These are phyloP conservation scores for Cyanoderma ruficeps DNA, from an alignment of 2,113 vertebrate genomes.

Conservation along the genomic window DNA sequence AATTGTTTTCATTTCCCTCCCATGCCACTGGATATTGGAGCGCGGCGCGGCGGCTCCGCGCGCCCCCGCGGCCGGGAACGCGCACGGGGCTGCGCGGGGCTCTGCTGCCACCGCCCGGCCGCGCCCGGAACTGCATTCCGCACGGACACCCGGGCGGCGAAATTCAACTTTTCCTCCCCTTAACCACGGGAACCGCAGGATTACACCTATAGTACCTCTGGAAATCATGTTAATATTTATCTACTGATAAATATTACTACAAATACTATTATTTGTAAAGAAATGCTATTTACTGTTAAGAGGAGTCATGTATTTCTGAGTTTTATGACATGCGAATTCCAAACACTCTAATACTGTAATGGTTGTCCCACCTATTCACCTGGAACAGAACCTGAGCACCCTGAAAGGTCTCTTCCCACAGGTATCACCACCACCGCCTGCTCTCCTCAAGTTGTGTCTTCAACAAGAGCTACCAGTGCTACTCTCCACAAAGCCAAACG, in stretches of 20 bases:
- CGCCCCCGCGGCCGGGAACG: neutral
- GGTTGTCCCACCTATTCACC: neutral
- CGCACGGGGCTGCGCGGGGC: neutral
- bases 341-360: neutral
- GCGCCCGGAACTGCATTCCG: neutral
- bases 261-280: neutral
- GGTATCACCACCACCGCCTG: fast-evolving
- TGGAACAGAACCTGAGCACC: fast-evolving
- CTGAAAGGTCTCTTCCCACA: fast-evolving
- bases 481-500: fast-evolving
- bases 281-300: neutral
- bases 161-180: no score
- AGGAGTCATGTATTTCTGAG: neutral
- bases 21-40: conserved; percentile 71
- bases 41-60: neutral
- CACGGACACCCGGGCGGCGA: neutral
- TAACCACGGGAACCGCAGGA: neutral
- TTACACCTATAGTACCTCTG: no score
- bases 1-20: conserved; percentile 84
- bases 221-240: no score
- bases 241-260: neutral
- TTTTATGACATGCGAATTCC: neutral
- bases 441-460: fast-evolving
- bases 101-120: neutral
- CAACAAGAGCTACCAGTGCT: fast-evolving